A percentile compares a stretch with the other conserved stretches of the same genome.
These are phyloP conservation scores for Coturnix japonica DNA, from an alignment of 2,113 vertebrate species.

Conservation along the genomic window DNA sequence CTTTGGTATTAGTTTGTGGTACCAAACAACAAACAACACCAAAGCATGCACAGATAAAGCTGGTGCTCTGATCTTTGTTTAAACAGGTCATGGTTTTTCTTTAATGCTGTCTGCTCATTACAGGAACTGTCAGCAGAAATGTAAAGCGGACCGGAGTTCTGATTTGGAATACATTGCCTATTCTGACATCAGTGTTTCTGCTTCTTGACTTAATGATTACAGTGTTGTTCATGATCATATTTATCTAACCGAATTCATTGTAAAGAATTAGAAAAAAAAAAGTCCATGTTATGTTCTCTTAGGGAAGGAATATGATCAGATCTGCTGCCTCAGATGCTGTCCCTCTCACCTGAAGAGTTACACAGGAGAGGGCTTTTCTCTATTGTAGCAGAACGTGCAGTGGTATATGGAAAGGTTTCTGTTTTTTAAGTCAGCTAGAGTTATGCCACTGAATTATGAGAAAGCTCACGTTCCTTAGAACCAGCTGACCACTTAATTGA, in stretches of 20 bases:
- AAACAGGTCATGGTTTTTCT: conserved; percentile 51
- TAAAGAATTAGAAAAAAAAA: background rate
- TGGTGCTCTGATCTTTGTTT: conserved; percentile 44
- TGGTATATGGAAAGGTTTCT: background rate
- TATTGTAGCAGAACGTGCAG: background rate
- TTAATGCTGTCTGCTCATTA: conserved; percentile 20
- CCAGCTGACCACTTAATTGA: background rate
- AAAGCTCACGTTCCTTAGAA: background rate
- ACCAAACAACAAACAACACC: conserved; percentile 3
- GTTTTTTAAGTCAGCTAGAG: background rate
- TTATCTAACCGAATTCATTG: background rate
- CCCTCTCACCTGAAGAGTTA: background rate
- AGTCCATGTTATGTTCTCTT: background rate
- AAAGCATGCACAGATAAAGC: conserved; percentile 8
- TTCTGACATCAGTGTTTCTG: background rate
- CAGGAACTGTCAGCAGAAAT: background rate
- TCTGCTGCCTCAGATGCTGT: background rate
- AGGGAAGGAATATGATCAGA: background rate
- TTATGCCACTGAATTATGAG: background rate
- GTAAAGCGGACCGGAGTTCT: conserved; percentile 9
- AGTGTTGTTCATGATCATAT: background rate
- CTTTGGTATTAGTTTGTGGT: conserved; percentile 12
- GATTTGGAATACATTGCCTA: background rate
- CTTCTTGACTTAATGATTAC: background rate
- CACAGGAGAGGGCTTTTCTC: background rate